A percentile compares a stretch with the other conserved stretches of the same genome.
Evolutionary conservation across 2,888 invertebrate genomes (phyloP).

Genomic region (Boloria selene): DNA sequence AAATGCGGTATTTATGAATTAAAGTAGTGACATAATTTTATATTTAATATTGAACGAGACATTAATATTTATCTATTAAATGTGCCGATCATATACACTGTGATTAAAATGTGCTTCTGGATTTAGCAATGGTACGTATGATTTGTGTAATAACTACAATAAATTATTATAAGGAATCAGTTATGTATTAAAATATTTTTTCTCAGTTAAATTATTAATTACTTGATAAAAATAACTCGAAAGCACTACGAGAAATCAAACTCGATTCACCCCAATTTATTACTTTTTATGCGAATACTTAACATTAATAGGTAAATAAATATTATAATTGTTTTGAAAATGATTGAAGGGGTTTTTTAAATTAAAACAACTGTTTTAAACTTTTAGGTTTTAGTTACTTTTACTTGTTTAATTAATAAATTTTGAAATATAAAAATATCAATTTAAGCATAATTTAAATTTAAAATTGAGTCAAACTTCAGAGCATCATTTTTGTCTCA

Average conservation of each 20-base stretch:
- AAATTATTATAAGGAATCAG: background rate
- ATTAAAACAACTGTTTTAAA: no score
- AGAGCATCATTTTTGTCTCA: no score
- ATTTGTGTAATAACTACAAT: background rate
- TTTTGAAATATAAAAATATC: no score
- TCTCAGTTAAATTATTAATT: background rate
- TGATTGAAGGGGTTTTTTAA: no score
- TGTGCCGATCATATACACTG: background rate
- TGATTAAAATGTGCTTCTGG: slow-evolving; percentile 4
- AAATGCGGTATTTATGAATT: slow-evolving; percentile 14
- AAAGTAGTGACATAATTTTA: slow-evolving; percentile 12
- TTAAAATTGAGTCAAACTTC: no score
- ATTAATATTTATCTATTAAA: slow-evolving; percentile 1
- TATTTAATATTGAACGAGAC: background rate
- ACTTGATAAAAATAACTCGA: background rate
- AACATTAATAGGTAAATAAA: no score
- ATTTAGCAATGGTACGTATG: slow-evolving; percentile 6
- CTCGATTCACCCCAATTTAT: background rate
- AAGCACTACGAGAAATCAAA: background rate
- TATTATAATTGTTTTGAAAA: no score
- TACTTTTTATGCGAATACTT: no score
- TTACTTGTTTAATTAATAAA: no score
- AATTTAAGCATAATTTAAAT: no score
- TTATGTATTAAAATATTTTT: no score
- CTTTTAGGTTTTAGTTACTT: no score